Percentiles rank a stretch among this genome's conserved stretches.
phyloP scores from a whole-genome alignment of 2,888 invertebrate genomes.

The Rhogogaster chlorosoma region DNA sequence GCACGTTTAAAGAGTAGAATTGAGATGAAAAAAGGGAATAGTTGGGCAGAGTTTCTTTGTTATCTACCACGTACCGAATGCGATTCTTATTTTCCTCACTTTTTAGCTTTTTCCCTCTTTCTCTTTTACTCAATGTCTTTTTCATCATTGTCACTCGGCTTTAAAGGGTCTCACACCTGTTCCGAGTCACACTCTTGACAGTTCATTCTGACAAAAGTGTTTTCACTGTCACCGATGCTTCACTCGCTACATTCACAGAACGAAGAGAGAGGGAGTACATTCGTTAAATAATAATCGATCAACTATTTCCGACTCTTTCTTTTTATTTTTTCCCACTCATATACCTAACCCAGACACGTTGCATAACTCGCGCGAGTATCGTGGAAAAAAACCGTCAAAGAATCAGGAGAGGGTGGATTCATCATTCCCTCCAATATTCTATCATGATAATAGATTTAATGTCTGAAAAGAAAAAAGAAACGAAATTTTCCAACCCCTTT shows the following conservation, averaged over 20 bases:
- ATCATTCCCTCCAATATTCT: background rate
- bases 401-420: background rate
- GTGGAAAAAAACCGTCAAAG: background rate
- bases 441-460: background rate
- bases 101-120: constrained; percentile 58
- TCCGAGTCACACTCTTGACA: background rate
- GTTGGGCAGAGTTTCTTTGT: constrained; percentile 27
- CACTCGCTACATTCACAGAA: background rate
- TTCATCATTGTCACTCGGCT: background rate
- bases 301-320: background rate
- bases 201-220: background rate
- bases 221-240: background rate
- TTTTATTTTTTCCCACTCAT: background rate
- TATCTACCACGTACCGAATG: constrained; percentile 7
- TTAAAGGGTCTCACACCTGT: background rate
- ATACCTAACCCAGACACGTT: background rate
- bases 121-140: constrained; percentile 53
- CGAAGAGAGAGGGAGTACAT: background rate
- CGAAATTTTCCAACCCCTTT: background rate
- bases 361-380: background rate
- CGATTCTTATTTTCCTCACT: constrained; percentile 50
- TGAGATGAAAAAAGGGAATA: constrained; percentile 27
- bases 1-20: constrained; percentile 23
- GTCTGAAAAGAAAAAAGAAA: background rate
- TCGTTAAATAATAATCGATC: background rate